Base-by-base conservation (phyloP, 2,113 vertebrate species). In the Perca schrenkii region DNA sequence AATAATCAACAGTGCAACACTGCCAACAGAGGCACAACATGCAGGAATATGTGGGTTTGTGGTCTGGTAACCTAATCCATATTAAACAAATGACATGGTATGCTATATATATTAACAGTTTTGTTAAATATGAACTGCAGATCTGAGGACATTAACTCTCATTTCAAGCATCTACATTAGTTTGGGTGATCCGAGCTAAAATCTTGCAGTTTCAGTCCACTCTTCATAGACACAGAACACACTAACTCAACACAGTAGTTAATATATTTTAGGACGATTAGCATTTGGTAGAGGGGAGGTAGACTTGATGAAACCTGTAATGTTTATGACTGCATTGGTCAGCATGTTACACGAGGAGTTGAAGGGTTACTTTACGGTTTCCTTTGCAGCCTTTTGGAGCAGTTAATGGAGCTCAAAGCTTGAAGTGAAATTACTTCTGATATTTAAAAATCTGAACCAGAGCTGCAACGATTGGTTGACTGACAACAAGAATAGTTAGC, bases 171-270 rank as follows among this genome's bases (percentile, higher is more conserved):
- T 58, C 57, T 1, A 14, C 22, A 3, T 61, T 8, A 19, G 28
- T 34, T 19, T 52, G 49, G 16, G 49, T 6, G 28, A 17, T 10
- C 8, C 13, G 0, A 25, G 8, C 16, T 40, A 77, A 46, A 87
- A 83, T 66, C 70, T 77, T 56, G 4, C 74, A 79, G 63, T 71
- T 61, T n/a, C 1, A 79, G 63, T 84, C 6, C 62, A 74, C 74
- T 75, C 34, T 25, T 14, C 25, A 62, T 12, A 74, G 5, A 87
- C 69, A 79, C 74, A 68, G 1, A 56, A 73, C 62, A 77, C 43
- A 28, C 36, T 15, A 15, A 73, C 12, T 54, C 43, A 12, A 70
- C 34, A 57, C 16, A 8, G 40, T 4, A 17, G 40, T 67, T 74
- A 53, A 22, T 14, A 4, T 2, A 8, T 53, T 28, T 28, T 4